Evolutionary conservation across 2,113 vertebrate species (phyloP).

Genomic region (Mesembrinibis cayennensis): DNA sequence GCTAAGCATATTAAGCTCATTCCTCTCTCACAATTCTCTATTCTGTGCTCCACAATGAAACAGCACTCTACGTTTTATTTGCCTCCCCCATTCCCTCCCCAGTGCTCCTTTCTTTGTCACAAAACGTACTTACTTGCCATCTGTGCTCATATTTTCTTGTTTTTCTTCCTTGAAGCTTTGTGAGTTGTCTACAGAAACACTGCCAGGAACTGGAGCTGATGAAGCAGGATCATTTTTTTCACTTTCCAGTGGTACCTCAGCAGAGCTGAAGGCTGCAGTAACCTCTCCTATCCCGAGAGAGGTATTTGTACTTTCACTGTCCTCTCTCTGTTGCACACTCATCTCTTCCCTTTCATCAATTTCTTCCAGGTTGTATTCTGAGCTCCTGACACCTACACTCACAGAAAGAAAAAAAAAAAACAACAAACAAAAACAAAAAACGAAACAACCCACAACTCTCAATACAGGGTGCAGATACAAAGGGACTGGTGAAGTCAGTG

Average conservation of each 20-base stretch:
- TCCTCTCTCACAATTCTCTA: slow-evolving; percentile 18
- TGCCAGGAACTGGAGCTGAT: slow-evolving; percentile 47
- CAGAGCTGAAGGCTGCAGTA: slow-evolving; percentile 48
- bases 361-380: slow-evolving; percentile 80
- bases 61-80: slow-evolving; percentile 16
- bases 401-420: neutral
- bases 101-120: slow-evolving; percentile 52
- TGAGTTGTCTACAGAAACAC: slow-evolving; percentile 23
- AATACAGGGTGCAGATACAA: neutral
- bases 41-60: slow-evolving; percentile 18
- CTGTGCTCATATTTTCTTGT: slow-evolving; percentile 66
- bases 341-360: slow-evolving; percentile 89
- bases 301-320: slow-evolving; percentile 32
- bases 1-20: slow-evolving; percentile 17
- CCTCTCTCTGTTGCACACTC: slow-evolving; percentile 26
- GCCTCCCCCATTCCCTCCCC: slow-evolving; percentile 21
- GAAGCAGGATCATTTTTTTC: slow-evolving; percentile 42
- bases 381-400: slow-evolving; percentile 59
- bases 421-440: neutral
- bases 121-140: slow-evolving; percentile 76
- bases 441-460: neutral
- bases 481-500: neutral
- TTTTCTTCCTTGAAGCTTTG: slow-evolving; percentile 64
- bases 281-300: slow-evolving; percentile 56
- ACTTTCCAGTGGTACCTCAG: slow-evolving; percentile 23